Evolutionary conservation across 2,888 invertebrate genomes (phyloP).

Genomic region (Anthophora plumipes): DNA sequence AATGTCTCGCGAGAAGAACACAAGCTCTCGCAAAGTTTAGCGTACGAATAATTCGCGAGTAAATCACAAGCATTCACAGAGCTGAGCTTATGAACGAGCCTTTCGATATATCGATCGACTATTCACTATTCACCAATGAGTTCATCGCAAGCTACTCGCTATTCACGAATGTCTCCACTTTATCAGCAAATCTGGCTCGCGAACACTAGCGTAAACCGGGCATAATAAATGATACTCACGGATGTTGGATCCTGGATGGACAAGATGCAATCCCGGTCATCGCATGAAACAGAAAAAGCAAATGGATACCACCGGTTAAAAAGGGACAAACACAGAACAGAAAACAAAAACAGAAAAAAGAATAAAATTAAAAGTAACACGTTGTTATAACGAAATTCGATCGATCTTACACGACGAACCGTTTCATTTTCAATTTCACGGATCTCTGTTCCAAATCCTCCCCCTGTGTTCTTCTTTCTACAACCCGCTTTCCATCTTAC

Average conservation of each 20-base stretch:
- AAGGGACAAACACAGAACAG: not conserved
- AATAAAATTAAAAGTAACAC: not conserved
- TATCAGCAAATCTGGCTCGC: too few relatives aligned
- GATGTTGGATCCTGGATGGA: conserved; percentile 82
- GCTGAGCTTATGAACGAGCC: too few relatives aligned
- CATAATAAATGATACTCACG: conserved; percentile 79
- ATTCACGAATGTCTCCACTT: too few relatives aligned
- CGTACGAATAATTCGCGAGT: too few relatives aligned
- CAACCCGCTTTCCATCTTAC: conserved; percentile 37
- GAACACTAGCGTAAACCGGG: too few relatives aligned
- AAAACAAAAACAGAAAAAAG: not conserved
- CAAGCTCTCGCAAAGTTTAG: too few relatives aligned
- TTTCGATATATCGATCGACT: too few relatives aligned
- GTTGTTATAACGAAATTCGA: not conserved
- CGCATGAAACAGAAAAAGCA: conserved; percentile 79
- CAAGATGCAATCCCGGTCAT: conserved; percentile 47
- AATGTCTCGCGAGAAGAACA: too few relatives aligned
- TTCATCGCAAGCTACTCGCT: too few relatives aligned
- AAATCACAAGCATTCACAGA: too few relatives aligned
- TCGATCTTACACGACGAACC: conserved; percentile 57
- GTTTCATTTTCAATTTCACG: conserved; percentile 76
- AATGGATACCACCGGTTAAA: conserved; percentile 58
- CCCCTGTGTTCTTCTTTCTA: not conserved
- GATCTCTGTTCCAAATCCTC: conserved; percentile 16
- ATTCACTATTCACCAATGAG: too few relatives aligned